A percentile compares a stretch with the other conserved stretches of the same genome.
These are phyloP conservation scores for Eudemis profundana DNA, from an alignment of 2,888 invertebrate genomes.

Conservation along the genomic window DNA sequence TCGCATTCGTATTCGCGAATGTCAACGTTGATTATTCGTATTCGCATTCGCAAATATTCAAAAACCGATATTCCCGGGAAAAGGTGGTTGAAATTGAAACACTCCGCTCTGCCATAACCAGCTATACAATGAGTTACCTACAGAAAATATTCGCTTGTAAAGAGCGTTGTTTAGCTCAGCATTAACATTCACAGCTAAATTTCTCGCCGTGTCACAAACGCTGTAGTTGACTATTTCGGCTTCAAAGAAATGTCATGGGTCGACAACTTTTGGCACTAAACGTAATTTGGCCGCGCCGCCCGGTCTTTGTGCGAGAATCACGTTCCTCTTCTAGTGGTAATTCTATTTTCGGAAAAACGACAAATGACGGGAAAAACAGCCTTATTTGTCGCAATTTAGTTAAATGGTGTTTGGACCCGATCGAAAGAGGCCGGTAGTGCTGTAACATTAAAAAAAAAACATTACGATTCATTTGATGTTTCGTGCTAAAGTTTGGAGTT, in stretches of 20 bases:
- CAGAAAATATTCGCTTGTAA: neutral
- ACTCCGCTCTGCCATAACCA: too few relatives aligned
- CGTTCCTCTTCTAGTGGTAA: slow-evolving; percentile 43
- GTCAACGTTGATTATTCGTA: too few relatives aligned
- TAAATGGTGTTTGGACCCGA: slow-evolving; percentile 14
- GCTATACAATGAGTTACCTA: too few relatives aligned
- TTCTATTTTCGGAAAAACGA: slow-evolving; percentile 43
- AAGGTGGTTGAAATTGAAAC: too few relatives aligned
- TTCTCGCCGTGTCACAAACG: neutral
- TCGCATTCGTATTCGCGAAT: too few relatives aligned
- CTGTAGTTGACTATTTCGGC: slow-evolving; percentile 28
- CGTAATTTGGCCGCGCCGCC: slow-evolving; percentile 41
- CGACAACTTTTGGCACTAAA: slow-evolving; percentile 44
- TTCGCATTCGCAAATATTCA: too few relatives aligned
- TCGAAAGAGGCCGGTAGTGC: too few relatives aligned
- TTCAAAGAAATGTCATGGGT: slow-evolving; percentile 46
- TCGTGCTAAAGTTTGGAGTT: too few relatives aligned
- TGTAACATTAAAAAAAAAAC: too few relatives aligned
- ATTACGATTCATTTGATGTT: too few relatives aligned
- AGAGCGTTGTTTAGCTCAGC: neutral
- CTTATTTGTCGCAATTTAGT: slow-evolving; percentile 33
- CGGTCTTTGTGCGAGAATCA: slow-evolving; percentile 42
- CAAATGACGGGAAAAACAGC: slow-evolving; percentile 27
- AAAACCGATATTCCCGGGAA: too few relatives aligned
- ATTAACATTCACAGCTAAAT: too few relatives aligned